Evolutionary conservation across 2,888 invertebrate genomes (phyloP).

Genomic region (Protodeltote pygarga): DNA sequence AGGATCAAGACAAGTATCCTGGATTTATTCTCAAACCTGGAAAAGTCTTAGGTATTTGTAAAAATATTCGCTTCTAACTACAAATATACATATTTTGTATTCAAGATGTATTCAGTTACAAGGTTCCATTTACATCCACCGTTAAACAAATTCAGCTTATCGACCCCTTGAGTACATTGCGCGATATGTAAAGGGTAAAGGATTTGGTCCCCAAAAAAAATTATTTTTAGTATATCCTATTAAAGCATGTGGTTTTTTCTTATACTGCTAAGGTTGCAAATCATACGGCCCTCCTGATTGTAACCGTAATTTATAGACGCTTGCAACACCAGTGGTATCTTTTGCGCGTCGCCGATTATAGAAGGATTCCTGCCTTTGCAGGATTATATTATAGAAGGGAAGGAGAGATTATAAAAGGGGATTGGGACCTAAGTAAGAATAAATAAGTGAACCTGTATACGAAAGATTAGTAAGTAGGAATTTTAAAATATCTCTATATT

Average conservation of each 20-base stretch:
- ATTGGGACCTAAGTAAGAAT: too few species aligned
- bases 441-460: too few species aligned
- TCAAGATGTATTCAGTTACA: constrained; percentile 2
- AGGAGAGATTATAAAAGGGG: too few species aligned
- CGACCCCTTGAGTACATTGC: not conserved
- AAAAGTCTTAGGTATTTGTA: not conserved
- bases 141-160: constrained; percentile 1
- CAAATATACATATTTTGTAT: constrained; percentile 3
- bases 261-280: not conserved
- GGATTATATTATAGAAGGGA: too few species aligned
- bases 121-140: constrained; percentile 1
- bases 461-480: too few species aligned
- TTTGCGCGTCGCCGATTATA: too few species aligned
- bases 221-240: constrained; percentile 5
- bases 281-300: too few species aligned
- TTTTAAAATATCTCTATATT: too few species aligned
- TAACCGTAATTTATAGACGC: too few species aligned
- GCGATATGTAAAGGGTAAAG: constrained; percentile 3
- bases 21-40: too few species aligned
- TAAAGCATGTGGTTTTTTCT: not conserved
- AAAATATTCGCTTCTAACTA: not conserved
- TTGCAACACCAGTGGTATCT: too few species aligned
- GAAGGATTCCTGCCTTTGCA: too few species aligned
- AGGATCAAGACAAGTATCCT: not conserved
- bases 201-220: not conserved